phyloP scores from a whole-genome alignment of 2,888 invertebrate species.

The Chorisops tibialis region DNA sequence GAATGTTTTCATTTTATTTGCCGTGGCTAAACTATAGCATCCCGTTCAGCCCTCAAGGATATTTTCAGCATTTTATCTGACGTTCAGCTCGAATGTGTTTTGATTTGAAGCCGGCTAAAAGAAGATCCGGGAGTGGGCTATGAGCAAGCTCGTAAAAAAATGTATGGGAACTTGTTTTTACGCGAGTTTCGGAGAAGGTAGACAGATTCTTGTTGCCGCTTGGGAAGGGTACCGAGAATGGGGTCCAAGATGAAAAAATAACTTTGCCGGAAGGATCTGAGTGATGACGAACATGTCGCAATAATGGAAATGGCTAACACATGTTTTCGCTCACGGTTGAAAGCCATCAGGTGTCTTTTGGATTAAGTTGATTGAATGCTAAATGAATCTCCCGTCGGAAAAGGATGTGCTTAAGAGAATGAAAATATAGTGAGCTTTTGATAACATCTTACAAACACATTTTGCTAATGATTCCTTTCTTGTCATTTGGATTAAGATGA shows the following conservation, averaged over 20 bases:
- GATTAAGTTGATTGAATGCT: constrained; percentile 10
- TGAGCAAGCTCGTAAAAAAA: neutral
- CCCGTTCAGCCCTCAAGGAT: constrained; percentile 2
- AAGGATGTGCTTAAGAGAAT: no score
- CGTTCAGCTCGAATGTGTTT: constrained; percentile 2
- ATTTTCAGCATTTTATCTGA: neutral
- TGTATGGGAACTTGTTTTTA: neutral
- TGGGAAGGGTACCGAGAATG: neutral
- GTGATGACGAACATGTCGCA: neutral
- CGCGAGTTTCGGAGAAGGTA: neutral
- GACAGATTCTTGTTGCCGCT: neutral
- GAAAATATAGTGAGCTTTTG: no score
- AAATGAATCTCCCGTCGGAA: no score
- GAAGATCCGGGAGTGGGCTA: neutral
- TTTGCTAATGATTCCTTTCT: no score
- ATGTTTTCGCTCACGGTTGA: neutral
- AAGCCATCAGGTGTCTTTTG: constrained; percentile 10
- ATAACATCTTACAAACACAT: no score
- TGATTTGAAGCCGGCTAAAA: constrained; percentile 12
- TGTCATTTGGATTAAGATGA: no score
- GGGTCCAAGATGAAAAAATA: constrained; percentile 32
- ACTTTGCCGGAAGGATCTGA: constrained; percentile 31
- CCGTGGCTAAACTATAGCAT: constrained; percentile 2
- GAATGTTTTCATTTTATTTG: constrained; percentile 18
- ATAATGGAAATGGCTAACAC: neutral